Evolutionary conservation across 2,888 invertebrate genomes (phyloP).

Genomic region (Uropetala carovei): DNA sequence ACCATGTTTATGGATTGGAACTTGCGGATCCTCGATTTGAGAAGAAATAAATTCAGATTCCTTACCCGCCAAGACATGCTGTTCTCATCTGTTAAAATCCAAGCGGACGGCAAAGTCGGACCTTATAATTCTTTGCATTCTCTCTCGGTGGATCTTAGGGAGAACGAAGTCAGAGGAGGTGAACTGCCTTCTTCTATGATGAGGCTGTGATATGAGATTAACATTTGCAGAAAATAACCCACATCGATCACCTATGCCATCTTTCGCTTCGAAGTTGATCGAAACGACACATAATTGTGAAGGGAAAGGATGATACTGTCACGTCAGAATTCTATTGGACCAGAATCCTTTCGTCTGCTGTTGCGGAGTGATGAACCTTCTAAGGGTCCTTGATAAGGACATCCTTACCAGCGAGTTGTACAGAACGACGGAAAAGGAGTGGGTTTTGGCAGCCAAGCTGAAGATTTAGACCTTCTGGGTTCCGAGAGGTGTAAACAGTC

Average conservation of each 20-base stretch:
- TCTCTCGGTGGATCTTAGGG: not conserved
- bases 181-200: not conserved
- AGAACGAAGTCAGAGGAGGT: not conserved
- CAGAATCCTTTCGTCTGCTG: not conserved
- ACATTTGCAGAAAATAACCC: no score
- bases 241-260: no score
- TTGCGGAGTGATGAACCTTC: not conserved
- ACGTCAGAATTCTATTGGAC: not conserved
- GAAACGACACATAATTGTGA: not conserved
- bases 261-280: not conserved
- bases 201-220: not conserved
- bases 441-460: not conserved
- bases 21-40: not conserved
- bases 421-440: not conserved
- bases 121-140: not conserved
- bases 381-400: not conserved
- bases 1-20: constrained; percentile 18
- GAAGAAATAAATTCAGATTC: not conserved
- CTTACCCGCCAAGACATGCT: not conserved
- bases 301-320: not conserved
- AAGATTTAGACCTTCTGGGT: no score
- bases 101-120: not conserved
- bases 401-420: not conserved
- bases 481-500: no score
- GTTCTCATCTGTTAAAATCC: not conserved